A percentile compares a stretch with the other conserved stretches of the same genome.
Evolutionary conservation across 2,888 invertebrate species (phyloP).

Genomic region (Polia nebulosa): DNA sequence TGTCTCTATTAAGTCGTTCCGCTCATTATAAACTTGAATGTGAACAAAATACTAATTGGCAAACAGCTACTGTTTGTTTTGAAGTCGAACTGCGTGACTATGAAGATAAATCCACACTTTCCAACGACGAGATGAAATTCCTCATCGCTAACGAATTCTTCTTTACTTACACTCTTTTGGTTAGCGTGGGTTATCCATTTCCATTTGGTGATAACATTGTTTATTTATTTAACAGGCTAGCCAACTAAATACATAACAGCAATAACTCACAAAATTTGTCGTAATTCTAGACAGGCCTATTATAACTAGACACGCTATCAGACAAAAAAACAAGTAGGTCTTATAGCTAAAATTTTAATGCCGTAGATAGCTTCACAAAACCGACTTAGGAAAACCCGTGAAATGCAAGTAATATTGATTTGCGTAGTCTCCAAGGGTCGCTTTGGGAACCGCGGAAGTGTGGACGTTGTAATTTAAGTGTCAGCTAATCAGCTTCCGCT

Average conservation of each 20-base stretch:
- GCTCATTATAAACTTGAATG: conserved; percentile 22
- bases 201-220: not conserved
- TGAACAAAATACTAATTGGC: conserved; percentile 22
- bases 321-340: not conserved
- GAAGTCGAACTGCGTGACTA: conserved; percentile 54
- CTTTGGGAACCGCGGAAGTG: not conserved
- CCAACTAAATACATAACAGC: not conserved
- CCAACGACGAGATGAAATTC: conserved; percentile 48
- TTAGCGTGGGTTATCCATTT: conserved; percentile 1
- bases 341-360: not conserved
- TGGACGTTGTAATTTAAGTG: not conserved
- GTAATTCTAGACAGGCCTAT: not conserved
- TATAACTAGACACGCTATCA: not conserved
- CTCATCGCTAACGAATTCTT: conserved; percentile 55
- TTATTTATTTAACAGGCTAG: not conserved
- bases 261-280: not conserved
- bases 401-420: conserved; percentile 1
- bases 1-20: conserved; percentile 40
- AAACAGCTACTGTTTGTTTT: conserved; percentile 47
- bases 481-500: not conserved
- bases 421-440: not conserved
- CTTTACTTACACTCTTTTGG: conserved; percentile 42
- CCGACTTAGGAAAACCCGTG: not conserved
- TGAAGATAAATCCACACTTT: conserved; percentile 50
- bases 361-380: not conserved